Evolutionary conservation across 2,797 vertebrate genomes (phyloP), one percentile per base, ranked within the genome.

Genomic region (Spheniscus humboldti): DNA sequence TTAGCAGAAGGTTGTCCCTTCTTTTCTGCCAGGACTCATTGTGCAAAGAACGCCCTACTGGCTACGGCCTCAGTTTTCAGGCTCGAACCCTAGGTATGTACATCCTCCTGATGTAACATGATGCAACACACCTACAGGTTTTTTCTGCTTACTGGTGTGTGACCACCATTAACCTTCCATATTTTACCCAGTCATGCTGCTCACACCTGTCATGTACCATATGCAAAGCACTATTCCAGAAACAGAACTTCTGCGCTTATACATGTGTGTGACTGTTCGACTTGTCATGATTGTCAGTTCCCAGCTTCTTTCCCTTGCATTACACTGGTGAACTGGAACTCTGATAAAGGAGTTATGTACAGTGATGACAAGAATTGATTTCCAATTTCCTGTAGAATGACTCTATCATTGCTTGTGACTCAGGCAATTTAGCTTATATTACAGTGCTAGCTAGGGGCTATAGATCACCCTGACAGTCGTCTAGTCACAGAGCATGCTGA

Each of bases 331-430:
- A 98, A 96, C 97, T 98, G 96, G 87, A 97, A 96, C 96, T 94
- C 97, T 98, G 98, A 98, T 98, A 97, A 98, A 98, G 98, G 97
- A 98, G 97, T 98, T 98, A 98, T 98, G 98, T 98, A 98, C 97
- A 91, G 98, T 96, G 98, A 99, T 99, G 98, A 99, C 98, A 99
- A 98, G 98, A 99, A 99, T 99, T 99, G 99, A 99, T 99, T 99
- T 99, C 98, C 98, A 98, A 98, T 99, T 99, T 99, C 98, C 99
- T 98, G 98, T 98, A 98, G 98, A 99, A 99, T 98, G 98, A 98
- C 98, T 98, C 98, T 98, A 99, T 99, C 98, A 98, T 98, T 97
- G 98, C 98, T 96, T 98, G 98, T 98, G 98, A 98, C 98, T 99
- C 98, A 97, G 98, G 98, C 98, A 98, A 99, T 99, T 99, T 99